Evolutionary conservation across 2,888 invertebrate genomes (phyloP).

Genomic region (Rhyacophila evoluta): DNA sequence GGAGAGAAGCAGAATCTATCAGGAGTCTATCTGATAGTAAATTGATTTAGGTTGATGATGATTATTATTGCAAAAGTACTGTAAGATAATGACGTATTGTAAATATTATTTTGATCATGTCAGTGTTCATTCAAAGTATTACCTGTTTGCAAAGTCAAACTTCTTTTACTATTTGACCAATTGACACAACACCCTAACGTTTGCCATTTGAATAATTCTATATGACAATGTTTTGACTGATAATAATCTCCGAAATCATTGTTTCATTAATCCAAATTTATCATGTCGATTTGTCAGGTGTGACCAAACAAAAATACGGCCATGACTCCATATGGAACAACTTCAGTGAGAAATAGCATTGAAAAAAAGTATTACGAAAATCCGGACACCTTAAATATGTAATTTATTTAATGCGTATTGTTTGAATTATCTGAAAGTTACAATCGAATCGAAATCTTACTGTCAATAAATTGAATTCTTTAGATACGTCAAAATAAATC

Average conservation of each 20-base stretch:
- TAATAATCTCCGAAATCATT: not conserved
- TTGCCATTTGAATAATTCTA: slow-evolving; percentile 11
- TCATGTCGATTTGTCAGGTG: slow-evolving; percentile 17
- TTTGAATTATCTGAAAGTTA: slow-evolving; percentile 8
- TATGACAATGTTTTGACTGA: slow-evolving; percentile 5
- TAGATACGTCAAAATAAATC: slow-evolving; percentile 27
- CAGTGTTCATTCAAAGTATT: not conserved
- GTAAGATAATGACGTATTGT: too few relatives aligned
- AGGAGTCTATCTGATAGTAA: too few relatives aligned
- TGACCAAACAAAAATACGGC: not conserved
- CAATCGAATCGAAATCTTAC: slow-evolving; percentile 20
- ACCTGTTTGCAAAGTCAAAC: slow-evolving; percentile 7
- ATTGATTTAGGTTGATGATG: too few relatives aligned
- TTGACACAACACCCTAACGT: not conserved
- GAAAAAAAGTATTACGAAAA: not conserved
- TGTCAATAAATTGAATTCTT: slow-evolving; percentile 26
- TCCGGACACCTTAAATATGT: slow-evolving; percentile 9
- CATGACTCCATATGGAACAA: not conserved
- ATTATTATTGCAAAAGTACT: too few relatives aligned
- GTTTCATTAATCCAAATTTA: slow-evolving; percentile 17
- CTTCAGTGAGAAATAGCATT: not conserved
- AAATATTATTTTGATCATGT: too few relatives aligned
- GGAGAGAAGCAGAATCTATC: too few relatives aligned
- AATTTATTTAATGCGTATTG: slow-evolving; percentile 20
- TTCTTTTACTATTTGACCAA: not conserved